Evolutionary conservation across 2,888 invertebrate genomes (phyloP).

Genomic region (Temnothorax ravouxi): DNA sequence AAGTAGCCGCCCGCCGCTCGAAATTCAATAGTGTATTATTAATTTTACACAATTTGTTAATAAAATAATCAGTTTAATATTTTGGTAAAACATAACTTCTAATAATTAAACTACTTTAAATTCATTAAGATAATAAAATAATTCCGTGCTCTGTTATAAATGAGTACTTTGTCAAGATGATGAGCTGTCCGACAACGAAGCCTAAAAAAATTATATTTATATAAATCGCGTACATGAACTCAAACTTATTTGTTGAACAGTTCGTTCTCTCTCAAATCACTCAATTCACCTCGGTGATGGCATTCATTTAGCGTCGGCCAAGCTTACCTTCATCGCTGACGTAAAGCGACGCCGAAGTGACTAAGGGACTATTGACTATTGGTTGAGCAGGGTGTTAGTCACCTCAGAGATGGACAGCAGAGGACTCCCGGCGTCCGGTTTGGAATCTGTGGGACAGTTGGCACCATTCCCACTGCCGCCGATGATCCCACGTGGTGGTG

Average conservation of each 20-base stretch:
- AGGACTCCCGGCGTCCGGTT: constrained; percentile 89
- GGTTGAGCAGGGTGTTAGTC: constrained; percentile 91
- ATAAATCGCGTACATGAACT: neutral
- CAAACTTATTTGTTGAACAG: neutral
- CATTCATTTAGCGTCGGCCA: neutral
- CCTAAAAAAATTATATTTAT: neutral
- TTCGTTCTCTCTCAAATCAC: neutral
- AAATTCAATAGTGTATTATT: neutral
- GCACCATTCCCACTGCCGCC: constrained; percentile 81
- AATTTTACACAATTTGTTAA: neutral
- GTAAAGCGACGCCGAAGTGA: constrained; percentile 74
- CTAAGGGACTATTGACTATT: constrained; percentile 88
- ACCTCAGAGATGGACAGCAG: constrained; percentile 93
- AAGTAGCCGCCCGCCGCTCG: constrained; percentile 38
- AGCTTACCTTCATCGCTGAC: constrained; percentile 74
- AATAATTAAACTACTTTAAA: neutral
- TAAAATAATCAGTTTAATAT: constrained; percentile 6
- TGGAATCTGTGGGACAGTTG: constrained; percentile 87
- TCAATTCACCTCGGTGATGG: neutral
- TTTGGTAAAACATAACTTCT: neutral
- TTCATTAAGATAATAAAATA: neutral
- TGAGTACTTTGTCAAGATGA: neutral
- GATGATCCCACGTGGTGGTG: constrained; percentile 81
- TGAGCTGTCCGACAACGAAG: neutral
- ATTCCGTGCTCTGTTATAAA: neutral